Conservation (phyloP, 2,113 vertebrate genomes). For the Benitochromis conjunctus region DNA sequence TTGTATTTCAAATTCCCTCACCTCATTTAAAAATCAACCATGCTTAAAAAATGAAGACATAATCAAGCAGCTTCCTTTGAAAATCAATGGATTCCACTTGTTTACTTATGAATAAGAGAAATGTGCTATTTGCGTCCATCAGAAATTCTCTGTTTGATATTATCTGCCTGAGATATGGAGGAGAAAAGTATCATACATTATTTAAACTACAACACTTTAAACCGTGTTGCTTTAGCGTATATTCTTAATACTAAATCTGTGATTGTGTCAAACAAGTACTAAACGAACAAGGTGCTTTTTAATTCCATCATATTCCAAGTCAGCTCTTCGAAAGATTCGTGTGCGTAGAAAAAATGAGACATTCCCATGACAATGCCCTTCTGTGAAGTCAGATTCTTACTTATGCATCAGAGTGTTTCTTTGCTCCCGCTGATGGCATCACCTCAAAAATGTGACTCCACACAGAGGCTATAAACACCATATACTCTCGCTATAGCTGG, state of each 20-base stretch:
- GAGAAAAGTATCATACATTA: constrained; percentile 49
- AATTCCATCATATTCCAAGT: background rate
- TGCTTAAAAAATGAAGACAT: constrained; percentile 71
- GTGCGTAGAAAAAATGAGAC: background rate
- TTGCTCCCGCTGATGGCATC: background rate
- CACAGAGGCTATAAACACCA: background rate
- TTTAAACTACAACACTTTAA: constrained; percentile 35
- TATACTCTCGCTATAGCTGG: background rate
- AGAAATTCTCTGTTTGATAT: constrained; percentile 49
- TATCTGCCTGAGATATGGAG: constrained; percentile 25
- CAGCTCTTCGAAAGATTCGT: background rate
- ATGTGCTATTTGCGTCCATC: constrained; percentile 59
- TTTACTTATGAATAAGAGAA: constrained; percentile 73
- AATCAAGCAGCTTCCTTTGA: constrained; percentile 68
- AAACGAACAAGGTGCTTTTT: background rate
- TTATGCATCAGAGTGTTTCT: background rate
- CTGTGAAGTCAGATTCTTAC: background rate
- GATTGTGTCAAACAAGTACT: background rate
- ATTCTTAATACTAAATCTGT: background rate
- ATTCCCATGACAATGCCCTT: background rate
- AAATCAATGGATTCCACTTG: constrained; percentile 71
- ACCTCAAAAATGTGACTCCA: background rate
- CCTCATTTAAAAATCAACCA: constrained; percentile 70
- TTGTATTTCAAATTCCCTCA: constrained; percentile 65
- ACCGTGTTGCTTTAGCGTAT: constrained; percentile 13